Evolutionary conservation across 2,797 vertebrate species (phyloP).

Genomic region (Micromesistius poutassou): DNA sequence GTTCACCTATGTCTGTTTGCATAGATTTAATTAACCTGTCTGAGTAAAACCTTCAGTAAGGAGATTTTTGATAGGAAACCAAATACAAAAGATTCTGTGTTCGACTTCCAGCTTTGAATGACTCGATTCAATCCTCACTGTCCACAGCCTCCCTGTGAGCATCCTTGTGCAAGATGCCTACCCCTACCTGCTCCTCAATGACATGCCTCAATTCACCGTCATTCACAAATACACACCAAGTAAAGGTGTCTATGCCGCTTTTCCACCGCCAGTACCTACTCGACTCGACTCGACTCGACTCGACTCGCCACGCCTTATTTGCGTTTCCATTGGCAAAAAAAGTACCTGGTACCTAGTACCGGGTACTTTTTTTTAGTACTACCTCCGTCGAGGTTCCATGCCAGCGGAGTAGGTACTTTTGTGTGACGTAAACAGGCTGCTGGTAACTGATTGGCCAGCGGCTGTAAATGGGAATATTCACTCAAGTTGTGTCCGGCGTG

Average conservation of each 20-base stretch:
- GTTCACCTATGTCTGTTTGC: neutral
- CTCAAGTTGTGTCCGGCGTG: no score
- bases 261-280: no score
- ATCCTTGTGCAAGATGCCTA: neutral
- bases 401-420: no score
- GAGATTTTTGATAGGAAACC: neutral
- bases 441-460: no score
- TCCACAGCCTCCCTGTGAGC: neutral
- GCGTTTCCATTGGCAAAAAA: no score
- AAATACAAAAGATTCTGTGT: neutral
- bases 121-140: neutral
- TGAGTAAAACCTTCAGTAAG: neutral
- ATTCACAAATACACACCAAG: neutral
- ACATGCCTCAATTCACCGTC: neutral
- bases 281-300: no score
- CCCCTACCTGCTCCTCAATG: neutral
- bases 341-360: no score
- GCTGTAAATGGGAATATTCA: no score
- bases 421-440: no score
- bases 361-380: no score
- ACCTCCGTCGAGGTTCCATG: no score
- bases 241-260: slow-evolving; percentile 1
- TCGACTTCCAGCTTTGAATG: neutral
- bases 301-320: no score
- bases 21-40: neutral